Conservation (phyloP, 2,888 invertebrate genomes). For the Polydrusus tereticollis region DNA sequence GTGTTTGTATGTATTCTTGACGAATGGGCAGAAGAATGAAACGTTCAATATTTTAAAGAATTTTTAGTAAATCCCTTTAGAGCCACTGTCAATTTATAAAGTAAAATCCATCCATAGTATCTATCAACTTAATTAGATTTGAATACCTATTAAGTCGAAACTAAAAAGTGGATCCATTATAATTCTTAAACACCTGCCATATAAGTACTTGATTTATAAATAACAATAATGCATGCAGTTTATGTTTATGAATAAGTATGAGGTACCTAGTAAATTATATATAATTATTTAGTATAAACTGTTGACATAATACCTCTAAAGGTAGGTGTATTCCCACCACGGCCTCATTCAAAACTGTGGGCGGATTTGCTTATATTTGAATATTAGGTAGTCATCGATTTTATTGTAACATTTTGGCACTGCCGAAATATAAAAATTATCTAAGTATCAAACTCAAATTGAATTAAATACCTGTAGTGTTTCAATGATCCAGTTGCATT, state of each 20-base stretch:
- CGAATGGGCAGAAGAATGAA: slow-evolving; percentile 19
- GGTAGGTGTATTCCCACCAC: too few species aligned
- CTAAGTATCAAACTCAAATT: too few species aligned
- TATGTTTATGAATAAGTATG: too few species aligned
- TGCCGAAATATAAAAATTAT: background rate
- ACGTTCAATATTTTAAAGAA: background rate
- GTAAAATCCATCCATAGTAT: background rate
- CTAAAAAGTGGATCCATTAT: too few species aligned
- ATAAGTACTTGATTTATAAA: too few species aligned
- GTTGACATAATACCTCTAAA: slow-evolving; percentile 33
- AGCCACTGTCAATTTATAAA: background rate
- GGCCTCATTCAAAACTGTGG: slow-evolving; percentile 8
- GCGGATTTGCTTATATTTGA: slow-evolving; percentile 18
- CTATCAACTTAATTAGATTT: too few species aligned
- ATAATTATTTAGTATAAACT: slow-evolving; percentile 24
- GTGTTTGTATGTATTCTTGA: slow-evolving; percentile 55
- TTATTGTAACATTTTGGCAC: background rate
- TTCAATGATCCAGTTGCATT: too few species aligned
- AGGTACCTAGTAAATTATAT: too few species aligned
- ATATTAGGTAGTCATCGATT: slow-evolving; percentile 12
- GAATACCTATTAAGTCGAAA: too few species aligned
- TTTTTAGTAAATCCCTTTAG: background rate
- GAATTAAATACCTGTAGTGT: too few species aligned
- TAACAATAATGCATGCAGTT: too few species aligned
- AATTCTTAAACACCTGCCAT: too few species aligned